phyloP scores from a whole-genome alignment of 2,797 vertebrate genomes.

The Syndactyla subalaris region DNA sequence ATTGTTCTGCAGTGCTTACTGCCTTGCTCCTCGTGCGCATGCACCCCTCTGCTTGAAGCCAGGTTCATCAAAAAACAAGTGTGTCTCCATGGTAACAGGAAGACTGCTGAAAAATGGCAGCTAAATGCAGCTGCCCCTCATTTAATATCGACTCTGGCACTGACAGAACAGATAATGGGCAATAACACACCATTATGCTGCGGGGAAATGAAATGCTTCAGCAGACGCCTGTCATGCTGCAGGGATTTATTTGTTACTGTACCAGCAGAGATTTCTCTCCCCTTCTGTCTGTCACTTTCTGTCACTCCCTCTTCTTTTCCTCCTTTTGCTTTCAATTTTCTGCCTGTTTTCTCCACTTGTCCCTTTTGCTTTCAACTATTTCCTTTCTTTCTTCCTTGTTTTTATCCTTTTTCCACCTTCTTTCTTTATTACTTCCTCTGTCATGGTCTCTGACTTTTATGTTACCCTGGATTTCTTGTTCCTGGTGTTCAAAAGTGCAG shows the following conservation, averaged over 20 bases:
- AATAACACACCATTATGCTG: constrained; percentile 91
- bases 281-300: constrained; percentile 42
- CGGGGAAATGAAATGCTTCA: constrained; percentile 90
- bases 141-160: constrained; percentile 93
- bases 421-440: not conserved
- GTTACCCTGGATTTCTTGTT: not conserved
- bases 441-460: not conserved
- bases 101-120: constrained; percentile 93
- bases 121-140: constrained; percentile 89
- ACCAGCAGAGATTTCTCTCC: constrained; percentile 64
- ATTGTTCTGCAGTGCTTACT: not conserved
- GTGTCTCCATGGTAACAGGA: constrained; percentile 87
- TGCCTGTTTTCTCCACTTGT: not conserved
- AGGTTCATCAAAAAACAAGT: constrained; percentile 54
- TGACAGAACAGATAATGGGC: constrained; percentile 98
- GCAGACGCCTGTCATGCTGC: constrained; percentile 87
- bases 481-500: not conserved
- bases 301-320: not conserved
- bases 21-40: not conserved
- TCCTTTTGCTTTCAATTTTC: not conserved
- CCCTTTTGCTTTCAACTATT: not conserved
- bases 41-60: constrained; percentile 9
- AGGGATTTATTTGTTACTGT: constrained; percentile 82
- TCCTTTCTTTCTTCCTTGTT: not conserved
- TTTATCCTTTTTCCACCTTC: not conserved